Percentiles rank a stretch among this genome's conserved stretches.
Evolutionary conservation across 2,888 invertebrate genomes (phyloP).

Genomic region (Chrysodeixis includens): DNA sequence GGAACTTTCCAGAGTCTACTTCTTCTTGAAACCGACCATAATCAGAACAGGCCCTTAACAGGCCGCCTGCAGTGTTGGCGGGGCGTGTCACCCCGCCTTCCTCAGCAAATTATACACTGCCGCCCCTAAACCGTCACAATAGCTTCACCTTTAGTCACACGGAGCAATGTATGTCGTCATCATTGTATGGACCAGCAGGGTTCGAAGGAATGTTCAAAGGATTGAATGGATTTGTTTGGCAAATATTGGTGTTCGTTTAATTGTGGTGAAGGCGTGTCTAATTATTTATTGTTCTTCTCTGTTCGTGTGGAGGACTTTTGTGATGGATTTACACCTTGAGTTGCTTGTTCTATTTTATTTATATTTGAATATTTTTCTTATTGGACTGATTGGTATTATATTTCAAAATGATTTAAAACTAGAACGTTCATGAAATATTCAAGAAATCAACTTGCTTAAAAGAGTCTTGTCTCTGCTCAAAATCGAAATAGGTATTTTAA

Average conservation of each 20-base stretch:
- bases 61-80: slow-evolving; percentile 70
- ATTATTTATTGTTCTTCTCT: slow-evolving; percentile 20
- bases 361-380: too few relatives aligned
- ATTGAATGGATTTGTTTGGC: slow-evolving; percentile 32
- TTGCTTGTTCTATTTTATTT: too few relatives aligned
- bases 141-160: slow-evolving; percentile 38
- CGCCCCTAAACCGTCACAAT: slow-evolving; percentile 48
- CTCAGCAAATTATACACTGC: slow-evolving; percentile 74
- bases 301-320: background rate
- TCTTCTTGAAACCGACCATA: slow-evolving; percentile 13
- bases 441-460: too few relatives aligned
- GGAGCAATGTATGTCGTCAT: slow-evolving; percentile 39
- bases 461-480: background rate
- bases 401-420: background rate
- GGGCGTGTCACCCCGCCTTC: slow-evolving; percentile 79
- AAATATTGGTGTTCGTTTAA: slow-evolving; percentile 40
- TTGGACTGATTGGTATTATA: too few relatives aligned
- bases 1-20: too few relatives aligned
- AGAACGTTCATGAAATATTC: too few relatives aligned
- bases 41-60: slow-evolving; percentile 66
- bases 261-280: slow-evolving; percentile 12
- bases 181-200: slow-evolving; percentile 44
- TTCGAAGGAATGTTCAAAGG: slow-evolving; percentile 36
- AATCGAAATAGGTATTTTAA: too few relatives aligned
- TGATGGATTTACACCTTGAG: background rate